Conservation (phyloP, 2,888 invertebrate genomes). For the Branchipolynoe longqiensis region DNA sequence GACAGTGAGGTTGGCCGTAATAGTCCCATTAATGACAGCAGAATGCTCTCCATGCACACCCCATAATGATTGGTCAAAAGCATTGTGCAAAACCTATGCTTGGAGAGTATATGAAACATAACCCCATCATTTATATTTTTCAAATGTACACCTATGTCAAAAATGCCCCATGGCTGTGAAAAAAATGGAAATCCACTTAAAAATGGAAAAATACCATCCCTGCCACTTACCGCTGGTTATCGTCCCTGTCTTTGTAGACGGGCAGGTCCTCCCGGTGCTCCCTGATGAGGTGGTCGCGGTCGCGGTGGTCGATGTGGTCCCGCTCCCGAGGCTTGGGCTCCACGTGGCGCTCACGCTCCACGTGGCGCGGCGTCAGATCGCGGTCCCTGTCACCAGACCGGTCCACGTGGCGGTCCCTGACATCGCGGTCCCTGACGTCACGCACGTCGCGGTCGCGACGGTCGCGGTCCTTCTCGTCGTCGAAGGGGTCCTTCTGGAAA, state of each 20-base stretch:
- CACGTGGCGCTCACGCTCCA: slow-evolving; percentile 34
- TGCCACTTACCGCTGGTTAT: slow-evolving; percentile 42
- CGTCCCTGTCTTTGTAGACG: slow-evolving; percentile 2
- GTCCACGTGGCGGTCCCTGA: slow-evolving; percentile 1
- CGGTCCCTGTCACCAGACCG: slow-evolving; percentile 3
- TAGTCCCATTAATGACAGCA: no score
- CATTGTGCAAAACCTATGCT: no score
- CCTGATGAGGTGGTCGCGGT: slow-evolving; percentile 34
- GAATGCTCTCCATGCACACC: no score
- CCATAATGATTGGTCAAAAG: no score
- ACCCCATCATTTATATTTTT: no score
- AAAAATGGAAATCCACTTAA: no score
- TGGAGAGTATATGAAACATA: no score
- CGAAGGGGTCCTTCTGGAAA: slow-evolving; percentile 79
- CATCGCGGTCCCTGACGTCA: slow-evolving; percentile 37
- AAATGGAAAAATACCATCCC: no score
- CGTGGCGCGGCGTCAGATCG: neutral
- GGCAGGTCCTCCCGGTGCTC: slow-evolving; percentile 27
- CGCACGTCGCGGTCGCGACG: slow-evolving; percentile 37
- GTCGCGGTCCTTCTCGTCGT: slow-evolving; percentile 65
- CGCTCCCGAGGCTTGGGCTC: slow-evolving; percentile 20
- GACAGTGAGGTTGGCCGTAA: no score
- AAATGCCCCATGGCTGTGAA: no score
- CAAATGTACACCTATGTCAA: no score
- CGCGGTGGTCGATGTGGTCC: slow-evolving; percentile 14